These are phyloP conservation scores for Apamea anceps DNA, from an alignment of 2,888 invertebrate species.

Conservation along the genomic window DNA sequence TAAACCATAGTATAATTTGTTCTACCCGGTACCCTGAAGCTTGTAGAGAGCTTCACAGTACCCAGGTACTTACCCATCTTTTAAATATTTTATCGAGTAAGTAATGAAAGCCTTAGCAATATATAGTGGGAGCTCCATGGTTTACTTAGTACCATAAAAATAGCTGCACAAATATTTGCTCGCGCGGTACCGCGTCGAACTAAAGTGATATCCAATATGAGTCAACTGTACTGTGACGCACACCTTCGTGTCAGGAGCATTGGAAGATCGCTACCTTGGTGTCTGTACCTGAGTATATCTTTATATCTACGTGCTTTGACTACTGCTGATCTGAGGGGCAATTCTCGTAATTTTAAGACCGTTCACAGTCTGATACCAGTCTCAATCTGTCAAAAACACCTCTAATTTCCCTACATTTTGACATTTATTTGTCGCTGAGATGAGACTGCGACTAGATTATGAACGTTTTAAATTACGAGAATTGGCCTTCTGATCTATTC, in stretches of 20 bases:
- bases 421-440: no score
- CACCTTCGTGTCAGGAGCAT: slow-evolving; percentile 2
- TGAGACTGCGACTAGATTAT: no score
- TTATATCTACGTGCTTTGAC: neutral
- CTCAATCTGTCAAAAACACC: no score
- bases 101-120: neutral
- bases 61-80: neutral
- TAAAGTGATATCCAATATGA: slow-evolving; percentile 41
- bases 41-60: no score
- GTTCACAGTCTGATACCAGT: no score
- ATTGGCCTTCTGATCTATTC: no score
- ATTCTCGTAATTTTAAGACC: no score
- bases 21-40: no score
- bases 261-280: slow-evolving; percentile 14
- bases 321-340: no score
- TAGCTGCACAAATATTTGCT: slow-evolving; percentile 48
- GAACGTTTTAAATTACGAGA: no score
- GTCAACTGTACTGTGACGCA: slow-evolving; percentile 49
- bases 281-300: neutral
- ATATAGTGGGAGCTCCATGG: neutral
- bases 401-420: no score
- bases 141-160: slow-evolving; percentile 49
- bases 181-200: slow-evolving; percentile 20
- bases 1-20: no score
- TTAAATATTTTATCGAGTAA: neutral